Conservation (phyloP, 2,888 invertebrate genomes). For the Acanthosoma haemorrhoidale region DNA sequence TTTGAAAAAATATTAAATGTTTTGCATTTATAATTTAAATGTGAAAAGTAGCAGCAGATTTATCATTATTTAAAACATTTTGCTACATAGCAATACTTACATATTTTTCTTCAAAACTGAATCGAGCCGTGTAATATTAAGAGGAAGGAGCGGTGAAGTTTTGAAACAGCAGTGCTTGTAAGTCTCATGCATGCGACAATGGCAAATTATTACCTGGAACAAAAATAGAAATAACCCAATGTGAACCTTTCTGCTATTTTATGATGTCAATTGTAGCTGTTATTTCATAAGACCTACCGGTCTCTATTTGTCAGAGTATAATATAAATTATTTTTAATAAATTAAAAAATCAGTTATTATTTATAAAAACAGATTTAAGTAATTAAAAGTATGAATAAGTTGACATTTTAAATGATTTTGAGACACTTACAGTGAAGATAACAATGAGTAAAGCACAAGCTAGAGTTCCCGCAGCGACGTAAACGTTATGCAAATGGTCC, state of each 20-base stretch:
- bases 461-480: conserved; percentile 71
- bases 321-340: conserved; percentile 6
- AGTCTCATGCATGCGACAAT: conserved; percentile 72
- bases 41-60: too few species aligned
- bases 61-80: too few species aligned
- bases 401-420: conserved; percentile 36
- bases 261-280: background rate
- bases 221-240: conserved; percentile 17
- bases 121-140: conserved; percentile 42
- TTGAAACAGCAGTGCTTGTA: conserved; percentile 52
- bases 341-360: background rate
- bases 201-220: conserved; percentile 66
- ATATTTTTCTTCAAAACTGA: conserved; percentile 38
- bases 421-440: conserved; percentile 60
- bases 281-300: background rate
- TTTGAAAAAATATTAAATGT: too few species aligned
- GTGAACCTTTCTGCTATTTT: too few species aligned
- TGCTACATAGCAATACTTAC: too few species aligned
- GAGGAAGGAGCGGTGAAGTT: conserved; percentile 43
- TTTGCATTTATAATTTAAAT: too few species aligned
- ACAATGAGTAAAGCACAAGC: conserved; percentile 70
- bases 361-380: background rate
- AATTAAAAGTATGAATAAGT: background rate
- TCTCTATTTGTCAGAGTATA: background rate
- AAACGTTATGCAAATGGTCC: conserved; percentile 67